Conservation (phyloP, 2,797 vertebrate genomes). For the Heteromormyrus szaboi region DNA sequence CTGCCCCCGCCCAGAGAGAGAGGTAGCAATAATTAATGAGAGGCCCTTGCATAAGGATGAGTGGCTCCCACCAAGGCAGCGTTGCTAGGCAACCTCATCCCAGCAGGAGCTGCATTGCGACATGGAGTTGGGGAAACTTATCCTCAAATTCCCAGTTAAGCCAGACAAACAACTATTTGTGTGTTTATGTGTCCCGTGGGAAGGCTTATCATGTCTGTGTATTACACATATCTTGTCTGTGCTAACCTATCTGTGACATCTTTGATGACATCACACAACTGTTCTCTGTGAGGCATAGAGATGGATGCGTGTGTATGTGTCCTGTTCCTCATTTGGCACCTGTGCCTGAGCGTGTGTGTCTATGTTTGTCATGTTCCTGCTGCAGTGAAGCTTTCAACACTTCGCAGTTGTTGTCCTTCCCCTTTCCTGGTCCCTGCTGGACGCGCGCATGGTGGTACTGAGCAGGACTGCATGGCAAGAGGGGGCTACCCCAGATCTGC, state of each 20-base stretch:
- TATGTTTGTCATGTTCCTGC: background rate
- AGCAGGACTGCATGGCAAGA: background rate
- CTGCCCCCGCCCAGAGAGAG: background rate
- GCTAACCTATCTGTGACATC: background rate
- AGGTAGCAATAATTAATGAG: slow-evolving; percentile 17
- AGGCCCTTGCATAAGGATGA: slow-evolving; percentile 21
- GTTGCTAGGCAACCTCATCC: slow-evolving; percentile 29
- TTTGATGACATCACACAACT: background rate
- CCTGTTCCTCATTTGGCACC: background rate
- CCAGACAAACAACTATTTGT: background rate
- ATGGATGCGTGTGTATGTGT: background rate
- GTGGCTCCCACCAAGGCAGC: slow-evolving; percentile 17
- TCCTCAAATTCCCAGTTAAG: slow-evolving; percentile 14
- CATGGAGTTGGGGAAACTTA: slow-evolving; percentile 23
- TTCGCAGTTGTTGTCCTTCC: background rate
- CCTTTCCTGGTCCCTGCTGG: background rate
- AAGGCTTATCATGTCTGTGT: background rate
- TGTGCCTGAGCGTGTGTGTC: background rate
- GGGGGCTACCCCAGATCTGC: background rate
- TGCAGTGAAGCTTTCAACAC: background rate
- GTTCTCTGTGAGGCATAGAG: background rate
- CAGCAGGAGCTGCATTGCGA: slow-evolving; percentile 30
- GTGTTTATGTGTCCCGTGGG: background rate
- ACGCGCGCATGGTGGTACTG: background rate
- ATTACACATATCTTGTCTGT: background rate